Base-by-base conservation (phyloP, 1,140 invertebrate genomes). In the Pachyrhynchus sulphureomaculatus region DNA sequence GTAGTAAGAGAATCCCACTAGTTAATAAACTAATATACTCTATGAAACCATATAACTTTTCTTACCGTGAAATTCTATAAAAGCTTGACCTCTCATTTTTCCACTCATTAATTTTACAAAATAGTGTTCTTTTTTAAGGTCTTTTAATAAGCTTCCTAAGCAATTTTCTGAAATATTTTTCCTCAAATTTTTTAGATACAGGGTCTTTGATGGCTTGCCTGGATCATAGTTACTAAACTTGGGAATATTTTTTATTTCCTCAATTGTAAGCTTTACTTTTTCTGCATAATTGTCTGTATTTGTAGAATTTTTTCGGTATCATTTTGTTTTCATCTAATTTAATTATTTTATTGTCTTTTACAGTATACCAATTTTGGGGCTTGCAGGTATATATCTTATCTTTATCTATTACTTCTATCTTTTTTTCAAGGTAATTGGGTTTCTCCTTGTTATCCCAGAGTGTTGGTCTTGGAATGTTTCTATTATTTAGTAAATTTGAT, bases 1-100 rank as follows among this genome's bases (percentile, higher is more conserved):
- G n/a, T n/a, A n/a, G n/a, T n/a, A n/a, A n/a, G n/a, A n/a, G n/a
- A n/a, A n/a, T n/a, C n/a, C n/a, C n/a, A n/a, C n/a, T n/a, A n/a
- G n/a, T n/a, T n/a, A n/a, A n/a, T n/a, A n/a, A n/a, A n/a, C n/a
- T n/a, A n/a, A n/a, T n/a, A n/a, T n/a, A n/a, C n/a, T n/a, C n/a
- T n/a, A n/a, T n/a, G n/a, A n/a, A n/a, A n/a, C n/a, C n/a, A n/a
- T n/a, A n/a, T n/a, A n/a, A n/a, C n/a, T n/a, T n/a, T n/a, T 61
- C 73, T 75, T 77, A 83, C 82, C 69, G 52, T 66, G 42, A 71
- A 83, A 82, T 44, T 77, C 77, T 15, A 83, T 65, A 75, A 84
- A 84, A 32, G 81, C 83, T 70, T 84, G 83, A 59, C 83, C 82
- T 70, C 73, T 79, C 82, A 83, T 82, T 75, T 73, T 78, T 4